These are phyloP conservation scores for Myotis vivesi DNA, from an alignment of 2,797 vertebrate genomes.

Conservation along the genomic window DNA sequence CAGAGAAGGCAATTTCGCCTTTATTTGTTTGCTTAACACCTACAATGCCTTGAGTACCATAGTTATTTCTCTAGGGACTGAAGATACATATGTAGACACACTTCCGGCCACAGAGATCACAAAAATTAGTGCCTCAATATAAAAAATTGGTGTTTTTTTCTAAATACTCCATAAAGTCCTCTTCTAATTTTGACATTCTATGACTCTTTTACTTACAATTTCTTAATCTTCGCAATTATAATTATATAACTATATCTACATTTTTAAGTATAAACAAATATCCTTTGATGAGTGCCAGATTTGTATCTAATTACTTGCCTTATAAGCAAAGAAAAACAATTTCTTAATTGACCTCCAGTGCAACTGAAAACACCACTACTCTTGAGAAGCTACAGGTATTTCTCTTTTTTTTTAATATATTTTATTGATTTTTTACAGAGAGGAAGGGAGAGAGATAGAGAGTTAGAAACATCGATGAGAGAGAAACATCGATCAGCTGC, in stretches of 20 bases:
- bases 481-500: too few relatives aligned
- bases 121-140: not conserved
- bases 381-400: not conserved
- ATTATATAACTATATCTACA: not conserved
- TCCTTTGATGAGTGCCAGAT: not conserved
- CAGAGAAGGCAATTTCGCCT: not conserved
- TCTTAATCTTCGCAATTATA: not conserved
- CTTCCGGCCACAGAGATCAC: not conserved
- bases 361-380: not conserved
- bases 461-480: too few relatives aligned
- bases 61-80: not conserved
- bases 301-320: not conserved
- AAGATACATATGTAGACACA: too few relatives aligned
- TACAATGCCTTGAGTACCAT: rapidly evolving
- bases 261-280: not conserved
- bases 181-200: not conserved
- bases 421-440: too few relatives aligned
- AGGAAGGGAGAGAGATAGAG: too few relatives aligned
- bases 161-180: not conserved
- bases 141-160: not conserved
- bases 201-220: not conserved
- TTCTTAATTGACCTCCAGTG: not conserved
- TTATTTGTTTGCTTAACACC: not conserved
- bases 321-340: not conserved
- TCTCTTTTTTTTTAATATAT: too few relatives aligned